phyloP scores from a whole-genome alignment of 1,140 invertebrate genomes.

The Papilio dardanus region DNA sequence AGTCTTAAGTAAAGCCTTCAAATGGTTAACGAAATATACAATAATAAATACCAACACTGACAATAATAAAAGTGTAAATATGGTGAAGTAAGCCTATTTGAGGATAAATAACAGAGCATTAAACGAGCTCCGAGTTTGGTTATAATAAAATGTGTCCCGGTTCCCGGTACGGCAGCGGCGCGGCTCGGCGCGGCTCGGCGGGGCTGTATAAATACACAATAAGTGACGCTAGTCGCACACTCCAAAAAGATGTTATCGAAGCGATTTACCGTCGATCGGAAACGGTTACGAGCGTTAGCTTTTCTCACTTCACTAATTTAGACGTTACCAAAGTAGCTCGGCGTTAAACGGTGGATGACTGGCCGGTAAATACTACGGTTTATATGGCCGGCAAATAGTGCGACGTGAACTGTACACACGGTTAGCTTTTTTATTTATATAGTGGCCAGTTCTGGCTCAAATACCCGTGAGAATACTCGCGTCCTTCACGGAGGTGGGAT shows the following conservation, averaged over 20 bases:
- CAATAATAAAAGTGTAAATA: slow-evolving; percentile 61
- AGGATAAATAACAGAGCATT: slow-evolving; percentile 64
- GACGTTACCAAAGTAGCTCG: slow-evolving; percentile 78
- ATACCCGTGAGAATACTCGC: slow-evolving; percentile 76
- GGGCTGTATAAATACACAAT: slow-evolving; percentile 71
- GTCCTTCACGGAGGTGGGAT: slow-evolving; percentile 53
- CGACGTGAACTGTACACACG: slow-evolving; percentile 79
- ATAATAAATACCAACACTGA: slow-evolving; percentile 52
- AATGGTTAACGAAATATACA: slow-evolving; percentile 51
- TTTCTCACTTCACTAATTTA: slow-evolving; percentile 80
- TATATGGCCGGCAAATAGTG: slow-evolving; percentile 73
- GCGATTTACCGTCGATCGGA: slow-evolving; percentile 73
- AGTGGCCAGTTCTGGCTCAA: slow-evolving; percentile 70
- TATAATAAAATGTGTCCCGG: slow-evolving; percentile 61
- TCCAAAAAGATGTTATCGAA: slow-evolving; percentile 75
- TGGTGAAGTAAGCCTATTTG: slow-evolving; percentile 61
- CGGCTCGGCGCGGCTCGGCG: too few relatives aligned
- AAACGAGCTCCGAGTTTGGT: slow-evolving; percentile 59
- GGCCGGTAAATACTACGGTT: slow-evolving; percentile 74
- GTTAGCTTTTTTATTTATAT: slow-evolving; percentile 77
- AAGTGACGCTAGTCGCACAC: slow-evolving; percentile 65
- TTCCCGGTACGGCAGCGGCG: slow-evolving; percentile 68
- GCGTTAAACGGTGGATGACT: slow-evolving; percentile 74
- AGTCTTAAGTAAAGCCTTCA: slow-evolving; percentile 39
- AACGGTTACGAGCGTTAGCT: slow-evolving; percentile 73